phyloP scores from a whole-genome alignment of 2,888 invertebrate genomes.

The Cephus runcator region DNA sequence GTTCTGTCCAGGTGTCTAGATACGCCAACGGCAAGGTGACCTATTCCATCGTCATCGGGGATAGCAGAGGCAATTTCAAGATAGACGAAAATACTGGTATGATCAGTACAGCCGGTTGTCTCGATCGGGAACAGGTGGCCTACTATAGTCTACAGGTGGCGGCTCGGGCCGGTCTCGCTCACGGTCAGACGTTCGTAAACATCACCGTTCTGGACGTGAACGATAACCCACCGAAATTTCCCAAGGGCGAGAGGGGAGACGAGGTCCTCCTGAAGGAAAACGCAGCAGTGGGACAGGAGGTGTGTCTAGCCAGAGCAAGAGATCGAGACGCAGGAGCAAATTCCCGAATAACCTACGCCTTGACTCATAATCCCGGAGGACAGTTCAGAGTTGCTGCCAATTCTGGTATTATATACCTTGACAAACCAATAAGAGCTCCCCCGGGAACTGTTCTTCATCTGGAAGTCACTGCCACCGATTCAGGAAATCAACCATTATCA shows the following conservation, averaged over 20 bases:
- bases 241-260: constrained; percentile 75
- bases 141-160: constrained; percentile 83
- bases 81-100: constrained; percentile 84
- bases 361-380: constrained; percentile 82
- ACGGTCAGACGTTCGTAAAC: constrained; percentile 82
- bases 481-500: constrained; percentile 79
- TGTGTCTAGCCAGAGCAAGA: constrained; percentile 86
- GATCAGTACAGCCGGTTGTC: constrained; percentile 79
- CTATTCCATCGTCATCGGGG: constrained; percentile 85
- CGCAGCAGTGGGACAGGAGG: constrained; percentile 92
- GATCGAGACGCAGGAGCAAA: constrained; percentile 93
- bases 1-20: constrained; percentile 74
- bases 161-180: constrained; percentile 80
- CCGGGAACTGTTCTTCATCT: constrained; percentile 78
- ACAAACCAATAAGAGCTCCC: constrained; percentile 80
- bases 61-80: constrained; percentile 79
- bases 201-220: constrained; percentile 88
- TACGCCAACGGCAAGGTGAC: constrained; percentile 65
- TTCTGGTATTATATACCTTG: constrained; percentile 90
- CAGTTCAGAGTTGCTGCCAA: constrained; percentile 86
- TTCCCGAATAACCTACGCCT: constrained; percentile 82
- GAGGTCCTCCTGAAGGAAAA: constrained; percentile 86
- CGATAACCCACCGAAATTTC: constrained; percentile 89
- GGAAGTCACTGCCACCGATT: constrained; percentile 88
- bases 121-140: constrained; percentile 86